Base-by-base conservation (phyloP, 2,888 invertebrate species). In the Cerceris rybyensis region DNA sequence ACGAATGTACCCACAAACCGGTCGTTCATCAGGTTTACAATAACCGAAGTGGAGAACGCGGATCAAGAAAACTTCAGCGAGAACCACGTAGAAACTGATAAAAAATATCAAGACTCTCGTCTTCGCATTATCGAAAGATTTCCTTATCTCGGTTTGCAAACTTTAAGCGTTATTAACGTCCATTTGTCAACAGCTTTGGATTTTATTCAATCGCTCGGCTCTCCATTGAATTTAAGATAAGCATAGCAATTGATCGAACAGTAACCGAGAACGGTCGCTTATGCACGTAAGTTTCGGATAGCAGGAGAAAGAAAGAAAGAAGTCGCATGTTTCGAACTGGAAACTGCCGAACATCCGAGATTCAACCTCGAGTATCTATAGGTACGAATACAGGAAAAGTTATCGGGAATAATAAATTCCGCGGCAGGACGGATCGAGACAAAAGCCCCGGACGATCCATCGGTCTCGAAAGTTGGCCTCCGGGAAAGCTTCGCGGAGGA, bases 321-420 rank as follows among this genome's bases (percentile, higher is more conserved):
- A 73, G 75, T 76, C 72, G 71, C 69, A 72, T 66, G 73, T 60
- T 28, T 16, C 41, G 59, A 72, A 73, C 63, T 73, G 50, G 43
- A 69, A 70, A 72, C 64, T 63, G 60, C 65, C 66, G 50, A 55
- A 43, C 66, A 49, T 70, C 73, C 68, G 49, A 55, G 14, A 16
- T 49, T 58, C 54, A 28, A 14, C 63, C 57, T 69, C 43, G 60
- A 17, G 14, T 64, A 59, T n/a, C 67, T 55, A 41, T 72, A 73
- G 52, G 14, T 77, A 66, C 75, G 74, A 65, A 78, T 75, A 78
- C 73, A 67, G 78, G 84, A 77, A 76, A 85, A 86, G 77, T 87
- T 89, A 89, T 89, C 88, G 84, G 72, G 87, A 83, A 89, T 88
- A 88, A 88, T 88, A 88, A 88, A 90, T 90, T 88, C 82, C 71